Percentiles rank a stretch among this genome's conserved stretches.
These are phyloP conservation scores for Drosophila acutilabella DNA, from an alignment of 2,888 invertebrate species.

Conservation along the genomic window DNA sequence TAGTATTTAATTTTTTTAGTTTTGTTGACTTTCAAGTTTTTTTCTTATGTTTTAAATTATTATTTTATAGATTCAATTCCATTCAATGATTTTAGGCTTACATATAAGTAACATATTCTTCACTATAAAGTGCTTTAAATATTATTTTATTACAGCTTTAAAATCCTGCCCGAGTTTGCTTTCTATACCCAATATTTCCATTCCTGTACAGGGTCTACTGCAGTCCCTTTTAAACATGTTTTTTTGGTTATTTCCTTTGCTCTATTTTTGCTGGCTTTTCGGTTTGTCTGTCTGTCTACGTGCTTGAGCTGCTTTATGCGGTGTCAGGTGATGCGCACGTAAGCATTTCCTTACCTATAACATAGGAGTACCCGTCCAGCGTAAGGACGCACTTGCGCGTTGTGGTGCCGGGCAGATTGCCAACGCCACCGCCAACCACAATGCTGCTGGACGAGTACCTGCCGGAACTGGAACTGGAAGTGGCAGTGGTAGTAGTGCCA, in stretches of 20 bases:
- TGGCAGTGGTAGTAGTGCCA: conserved; percentile 1
- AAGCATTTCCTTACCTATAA: conserved; percentile 89
- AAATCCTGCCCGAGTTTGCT: too few relatives aligned
- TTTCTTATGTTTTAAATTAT: too few relatives aligned
- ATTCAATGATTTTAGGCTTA: too few relatives aligned
- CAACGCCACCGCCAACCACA: conserved; percentile 69
- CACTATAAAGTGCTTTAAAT: too few relatives aligned
- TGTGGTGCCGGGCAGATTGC: conserved; percentile 85
- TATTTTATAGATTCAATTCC: too few relatives aligned
- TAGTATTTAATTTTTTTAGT: too few relatives aligned
- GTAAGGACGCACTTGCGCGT: conserved; percentile 93
- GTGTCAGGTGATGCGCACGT: conserved; percentile 17
- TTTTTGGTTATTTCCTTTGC: too few relatives aligned
- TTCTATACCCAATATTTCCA: too few relatives aligned
- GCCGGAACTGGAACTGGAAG: conserved; percentile 24
- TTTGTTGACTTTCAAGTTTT: too few relatives aligned
- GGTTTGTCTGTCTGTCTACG: conserved; percentile 10
- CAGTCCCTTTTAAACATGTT: too few relatives aligned
- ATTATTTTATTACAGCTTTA: too few relatives aligned
- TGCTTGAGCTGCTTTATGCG: conserved; percentile 35
- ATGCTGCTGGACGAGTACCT: conserved; percentile 83
- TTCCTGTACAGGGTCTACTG: not conserved
- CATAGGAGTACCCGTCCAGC: conserved; percentile 94
- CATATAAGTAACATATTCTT: too few relatives aligned
- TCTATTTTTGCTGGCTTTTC: not conserved